Evolutionary conservation across 2,113 vertebrate genomes (phyloP).

Genomic region (Aldabrachelys gigantea): DNA sequence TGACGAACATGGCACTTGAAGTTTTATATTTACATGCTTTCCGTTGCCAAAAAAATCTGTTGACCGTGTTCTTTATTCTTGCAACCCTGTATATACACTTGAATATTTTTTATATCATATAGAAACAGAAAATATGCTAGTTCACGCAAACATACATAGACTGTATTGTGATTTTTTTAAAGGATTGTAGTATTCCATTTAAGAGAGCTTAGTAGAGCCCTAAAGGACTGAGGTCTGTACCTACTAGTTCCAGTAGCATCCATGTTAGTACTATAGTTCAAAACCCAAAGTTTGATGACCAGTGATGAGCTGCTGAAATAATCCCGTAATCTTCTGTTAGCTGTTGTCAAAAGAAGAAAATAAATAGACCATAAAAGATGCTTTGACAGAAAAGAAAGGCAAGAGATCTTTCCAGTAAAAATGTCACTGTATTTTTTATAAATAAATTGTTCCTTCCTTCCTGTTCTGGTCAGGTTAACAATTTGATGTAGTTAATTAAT

Average conservation of each 20-base stretch:
- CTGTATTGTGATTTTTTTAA: constrained; percentile 29
- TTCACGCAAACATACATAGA: constrained; percentile 19
- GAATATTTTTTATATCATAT: constrained; percentile 5
- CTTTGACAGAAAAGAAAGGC: constrained; percentile 16
- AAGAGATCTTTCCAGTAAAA: constrained; percentile 57
- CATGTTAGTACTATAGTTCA: neutral
- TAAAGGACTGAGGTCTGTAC: neutral
- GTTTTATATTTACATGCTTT: neutral
- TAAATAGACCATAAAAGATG: constrained; percentile 18
- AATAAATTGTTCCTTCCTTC: constrained; percentile 11
- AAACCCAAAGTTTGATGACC: constrained; percentile 27
- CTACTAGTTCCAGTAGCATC: neutral
- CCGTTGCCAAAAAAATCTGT: neutral
- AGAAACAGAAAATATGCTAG: neutral
- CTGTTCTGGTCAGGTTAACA: constrained; percentile 10
- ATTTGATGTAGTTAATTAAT: constrained; percentile 46
- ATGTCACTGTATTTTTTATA: constrained; percentile 25
- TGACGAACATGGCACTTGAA: neutral
- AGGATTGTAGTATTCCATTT: constrained; percentile 17
- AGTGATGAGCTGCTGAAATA: constrained; percentile 44
- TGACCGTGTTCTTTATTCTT: constrained; percentile 17
- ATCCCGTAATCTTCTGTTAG: constrained; percentile 55
- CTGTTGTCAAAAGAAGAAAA: constrained; percentile 35
- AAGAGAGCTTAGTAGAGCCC: constrained; percentile 37
- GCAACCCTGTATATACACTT: neutral